Conservation (phyloP, 1,140 invertebrate species). For the Lysiphlebus fabarum region DNA sequence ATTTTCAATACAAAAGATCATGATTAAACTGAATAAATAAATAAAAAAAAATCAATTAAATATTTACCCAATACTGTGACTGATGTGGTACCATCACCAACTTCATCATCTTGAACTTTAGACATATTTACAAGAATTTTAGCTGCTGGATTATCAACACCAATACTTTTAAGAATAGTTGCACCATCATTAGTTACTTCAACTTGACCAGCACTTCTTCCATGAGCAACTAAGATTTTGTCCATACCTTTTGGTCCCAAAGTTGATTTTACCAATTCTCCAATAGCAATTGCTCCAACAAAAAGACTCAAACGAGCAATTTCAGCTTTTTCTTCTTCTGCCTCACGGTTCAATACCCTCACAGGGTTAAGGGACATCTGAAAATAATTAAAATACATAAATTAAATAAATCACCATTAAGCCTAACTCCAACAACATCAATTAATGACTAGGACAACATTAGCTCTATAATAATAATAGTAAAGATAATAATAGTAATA, state of each 20-base stretch:
- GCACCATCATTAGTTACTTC: conserved; percentile 99
- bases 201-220: conserved; percentile 79
- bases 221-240: conserved; percentile 91
- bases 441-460: no score
- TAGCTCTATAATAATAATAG: no score
- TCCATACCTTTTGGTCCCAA: conserved; percentile 99
- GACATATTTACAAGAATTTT: conserved; percentile 99
- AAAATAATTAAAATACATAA: conserved; percentile 35
- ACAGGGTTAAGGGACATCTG: conserved; percentile 90
- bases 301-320: conserved; percentile 94
- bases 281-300: conserved; percentile 96
- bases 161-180: conserved; percentile 94
- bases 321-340: conserved; percentile 97
- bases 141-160: conserved; percentile 98
- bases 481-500: no score
- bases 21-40: no score
- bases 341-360: conserved; percentile 89
- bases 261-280: conserved; percentile 97
- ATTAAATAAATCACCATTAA: conserved; percentile 21
- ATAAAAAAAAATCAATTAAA: neutral
- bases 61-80: conserved; percentile 85
- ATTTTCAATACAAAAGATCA: neutral
- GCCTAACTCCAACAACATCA: no score
- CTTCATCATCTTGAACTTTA: conserved; percentile 98
- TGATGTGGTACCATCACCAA: conserved; percentile 99